Evolutionary conservation across 2,888 invertebrate genomes (phyloP), one percentile per base, ranked within the genome.

Genomic region (Psylliodes chrysocephalus): DNA sequence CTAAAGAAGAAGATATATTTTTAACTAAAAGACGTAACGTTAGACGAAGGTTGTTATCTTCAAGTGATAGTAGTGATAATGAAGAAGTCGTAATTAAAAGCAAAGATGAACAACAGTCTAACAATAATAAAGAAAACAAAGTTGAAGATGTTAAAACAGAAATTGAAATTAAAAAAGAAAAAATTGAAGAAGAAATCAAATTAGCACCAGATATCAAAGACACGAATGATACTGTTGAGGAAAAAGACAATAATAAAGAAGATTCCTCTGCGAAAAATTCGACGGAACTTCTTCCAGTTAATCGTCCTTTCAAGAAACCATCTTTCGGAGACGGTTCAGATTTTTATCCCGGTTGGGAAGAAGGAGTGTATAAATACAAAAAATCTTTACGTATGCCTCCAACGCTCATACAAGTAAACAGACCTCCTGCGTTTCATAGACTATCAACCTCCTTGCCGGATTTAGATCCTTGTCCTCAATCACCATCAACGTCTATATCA

Each of bases 321-420:
- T 83, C 85, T 28, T 89, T 89, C 76, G 91, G 90, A 2, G 89
- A 89, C 78, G 90, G 90, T 28, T 89, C 89, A 40, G 89, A 89
- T 76, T 91, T 91, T 75, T 86, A 88, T 71, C 91, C 92, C 0
- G 91, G 92, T 0, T 93, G 92, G 92, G 92, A 92, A 82, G 91
- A 93, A 77, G 93, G 93, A 76, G 86, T 94, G 14, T 93, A 91
- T 75, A 89, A 88, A 73, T 94, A 91, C 77, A 94, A 94, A 79
- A 87, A 91, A 71, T 91, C 93, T 0, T 82, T 94, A 14, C 87
- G 94, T 72, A 92, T 94, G 87, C 94, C 94, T 1, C 86, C 90
- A 30, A 88, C 91, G 72, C 84, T 94, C 53, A 94, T 94, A 71
- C 91, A 91, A 35, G 91, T 94, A 60, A 90, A 91, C 28, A 87